Evolutionary conservation across 2,888 invertebrate genomes (phyloP), one percentile per base, ranked within the genome.

Genomic region (Eurytoma californica): DNA sequence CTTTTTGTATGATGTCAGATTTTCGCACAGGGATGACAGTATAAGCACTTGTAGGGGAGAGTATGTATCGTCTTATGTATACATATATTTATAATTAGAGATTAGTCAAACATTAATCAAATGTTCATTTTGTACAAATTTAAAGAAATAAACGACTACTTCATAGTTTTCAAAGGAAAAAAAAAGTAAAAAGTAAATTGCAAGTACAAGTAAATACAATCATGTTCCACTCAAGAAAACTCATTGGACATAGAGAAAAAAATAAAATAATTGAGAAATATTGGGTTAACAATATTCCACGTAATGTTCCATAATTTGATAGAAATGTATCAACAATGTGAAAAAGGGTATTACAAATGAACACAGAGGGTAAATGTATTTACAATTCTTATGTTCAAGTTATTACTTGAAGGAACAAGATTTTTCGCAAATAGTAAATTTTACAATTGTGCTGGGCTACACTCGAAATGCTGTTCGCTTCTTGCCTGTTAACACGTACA

Each of bases 311-410:
- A 3, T 75, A 77, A 63, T 74, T 74, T 55, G 58, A 70, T 79
- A 72, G 53, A 72, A 77, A 83, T 77, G 60, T 69, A 76, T 78
- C 73, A 77, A 77, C 72, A 80, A 65, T 80, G 65, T 78, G 75
- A 79, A 80, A 81, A 72, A 61, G 57, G 72, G 51, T 74, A 80
- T 80, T 78, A 82, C 80, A 80, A 80, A 82, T 72, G 80, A 82
- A 82, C 82, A 82, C 79, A 75, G 74, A 78, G 77, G 82, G 80
- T 76, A 72, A 75, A 80, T 80, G 58, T 82, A 82, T 82, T 78
- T 82, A 82, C 82, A 82, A 66, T 76, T 75, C 68, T 74, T 75
- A 75, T 82, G 77, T 82, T 82, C 80, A 80, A 77, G 70, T 70
- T 77, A 72, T 73, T 70, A 77, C 72, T 72, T 76, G 77, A 80